These are phyloP conservation scores for Nasonia giraulti DNA, from an alignment of 1,140 invertebrate genomes.

Conservation along the genomic window DNA sequence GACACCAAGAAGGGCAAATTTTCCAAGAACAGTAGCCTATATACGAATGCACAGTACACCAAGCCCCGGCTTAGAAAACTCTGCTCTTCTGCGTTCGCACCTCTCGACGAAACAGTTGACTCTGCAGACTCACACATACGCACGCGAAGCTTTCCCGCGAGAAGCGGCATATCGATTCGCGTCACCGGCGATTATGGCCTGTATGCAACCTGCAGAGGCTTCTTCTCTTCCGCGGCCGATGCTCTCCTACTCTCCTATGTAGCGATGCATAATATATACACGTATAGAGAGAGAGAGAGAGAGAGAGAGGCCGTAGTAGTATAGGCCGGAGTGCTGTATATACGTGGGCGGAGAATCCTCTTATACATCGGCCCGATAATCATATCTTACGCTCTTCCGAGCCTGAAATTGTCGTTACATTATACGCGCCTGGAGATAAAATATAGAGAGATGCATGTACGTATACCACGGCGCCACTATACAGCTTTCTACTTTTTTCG, in stretches of 20 bases:
- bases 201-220: neutral
- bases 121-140: no score
- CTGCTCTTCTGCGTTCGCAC: no score
- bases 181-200: neutral
- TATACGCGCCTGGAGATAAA: neutral
- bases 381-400: conserved; percentile 2
- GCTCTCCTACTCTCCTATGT: neutral
- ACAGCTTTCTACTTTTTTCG: neutral
- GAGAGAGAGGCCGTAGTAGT: conserved; percentile 14
- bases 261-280: neutral
- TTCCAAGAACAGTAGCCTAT: no score
- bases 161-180: neutral
- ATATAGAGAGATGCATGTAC: neutral
- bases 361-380: conserved; percentile 20
- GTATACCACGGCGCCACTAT: neutral
- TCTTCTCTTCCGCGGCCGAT: neutral
- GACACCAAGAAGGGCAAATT: no score
- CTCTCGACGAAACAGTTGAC: no score
- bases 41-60: no score
- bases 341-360: conserved; percentile 2
- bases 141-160: no score
- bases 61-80: no score
- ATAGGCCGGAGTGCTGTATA: neutral
- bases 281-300: neutral
- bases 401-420: neutral